Evolutionary conservation across 2,113 vertebrate species (phyloP), one percentile per base, ranked within the genome.

Genomic region (Calidris pygmaea): DNA sequence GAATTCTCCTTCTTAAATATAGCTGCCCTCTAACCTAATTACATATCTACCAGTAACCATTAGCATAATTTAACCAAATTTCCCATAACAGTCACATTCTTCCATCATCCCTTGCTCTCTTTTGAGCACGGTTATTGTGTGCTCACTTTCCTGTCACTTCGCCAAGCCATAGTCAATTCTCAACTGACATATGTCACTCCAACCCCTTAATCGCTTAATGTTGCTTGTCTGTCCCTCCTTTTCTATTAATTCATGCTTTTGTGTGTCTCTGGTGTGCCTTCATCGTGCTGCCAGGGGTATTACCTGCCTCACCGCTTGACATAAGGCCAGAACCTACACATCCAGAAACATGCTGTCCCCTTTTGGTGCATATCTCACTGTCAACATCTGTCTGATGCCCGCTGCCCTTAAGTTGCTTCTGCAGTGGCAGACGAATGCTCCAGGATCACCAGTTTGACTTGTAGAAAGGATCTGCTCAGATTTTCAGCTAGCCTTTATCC

Each of bases 1-100:
- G 41, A 91, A 37, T 90, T 90, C 83, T 93, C 56, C 5, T 74
- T 91, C 88, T 93, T 92, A 92, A 95, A 92, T 91, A 90, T 85
- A 90, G 68, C 79, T 94, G 39, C 60, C 45, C 76, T 80, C 66
- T 92, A 95, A 93, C 92, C 41, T 87, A 87, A 84, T 95, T 92
- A 58, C 35, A 66, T 45, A 41, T 53, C 83, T 72, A 81, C 59
- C 70, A 75, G 73, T 87, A 95, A 92, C 65, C 10, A 53, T 92
- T 89, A 85, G 58, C 58, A 81, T 81, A 53, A 95, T 92, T 85
- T 90, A 65, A 78, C 88, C 87, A 74, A 67, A 89, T 81, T 90
- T 94, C 72, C 75, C 26, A 22, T 63, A 94, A 20, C 45, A 77
- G 47, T 84, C n/a, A 19, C 32, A 76, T 87, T 90, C 43, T 86